These are phyloP conservation scores for Naso thynnoides DNA, from an alignment of 2,797 vertebrate species.

Conservation along the genomic window DNA sequence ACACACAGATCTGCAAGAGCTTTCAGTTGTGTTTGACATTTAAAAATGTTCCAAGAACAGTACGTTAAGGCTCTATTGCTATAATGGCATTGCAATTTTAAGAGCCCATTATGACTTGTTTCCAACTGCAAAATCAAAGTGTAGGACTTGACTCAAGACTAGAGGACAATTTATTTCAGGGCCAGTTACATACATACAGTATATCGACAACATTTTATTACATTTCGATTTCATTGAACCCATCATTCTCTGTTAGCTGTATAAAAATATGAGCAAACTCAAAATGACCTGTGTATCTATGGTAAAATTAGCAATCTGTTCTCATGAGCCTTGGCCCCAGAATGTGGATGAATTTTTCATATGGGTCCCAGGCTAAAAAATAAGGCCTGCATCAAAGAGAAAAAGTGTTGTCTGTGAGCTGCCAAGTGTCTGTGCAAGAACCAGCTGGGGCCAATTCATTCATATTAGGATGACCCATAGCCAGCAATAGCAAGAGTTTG, in stretches of 20 bases:
- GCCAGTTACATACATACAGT: conserved; percentile 28
- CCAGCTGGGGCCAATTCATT: conserved; percentile 65
- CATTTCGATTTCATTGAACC: conserved; percentile 15
- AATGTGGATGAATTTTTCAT: conserved; percentile 55
- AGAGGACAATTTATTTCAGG: conserved; percentile 10
- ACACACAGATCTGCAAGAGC: too few species aligned
- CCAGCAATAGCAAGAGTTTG: conserved; percentile 45
- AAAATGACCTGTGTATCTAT: conserved; percentile 26
- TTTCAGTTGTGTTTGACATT: too few species aligned
- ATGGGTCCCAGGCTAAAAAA: conserved; percentile 49
- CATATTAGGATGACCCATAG: conserved; percentile 57
- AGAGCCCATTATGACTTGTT: too few species aligned
- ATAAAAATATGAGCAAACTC: conserved; percentile 26
- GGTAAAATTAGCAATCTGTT: conserved; percentile 40
- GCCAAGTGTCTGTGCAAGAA: conserved; percentile 53
- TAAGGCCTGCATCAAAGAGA: conserved; percentile 46
- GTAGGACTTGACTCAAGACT: conserved; percentile 7
- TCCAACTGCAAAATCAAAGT: too few species aligned
- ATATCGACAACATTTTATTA: conserved; percentile 17
- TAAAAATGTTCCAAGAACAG: too few species aligned
- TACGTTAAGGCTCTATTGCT: too few species aligned
- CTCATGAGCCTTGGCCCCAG: conserved; percentile 28
- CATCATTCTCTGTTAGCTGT: conserved; percentile 7
- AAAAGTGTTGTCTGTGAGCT: conserved; percentile 58
- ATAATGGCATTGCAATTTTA: too few species aligned